phyloP scores from a whole-genome alignment of 2,113 vertebrate species.

The Elephantulus edwardii region DNA sequence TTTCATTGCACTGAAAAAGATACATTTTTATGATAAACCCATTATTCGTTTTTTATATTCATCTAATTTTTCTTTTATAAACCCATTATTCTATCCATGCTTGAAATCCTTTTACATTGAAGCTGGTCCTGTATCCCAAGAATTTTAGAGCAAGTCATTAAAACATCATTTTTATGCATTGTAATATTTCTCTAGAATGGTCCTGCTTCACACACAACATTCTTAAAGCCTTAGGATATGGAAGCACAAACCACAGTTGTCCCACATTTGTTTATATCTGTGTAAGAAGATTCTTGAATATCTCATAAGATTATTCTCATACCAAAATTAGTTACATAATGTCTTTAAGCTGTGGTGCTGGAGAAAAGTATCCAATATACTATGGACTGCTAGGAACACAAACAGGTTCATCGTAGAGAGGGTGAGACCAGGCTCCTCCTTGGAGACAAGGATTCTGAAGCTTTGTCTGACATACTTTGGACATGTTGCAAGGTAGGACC shows the following conservation, averaged over 20 bases:
- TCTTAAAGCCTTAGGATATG: conserved; percentile 73
- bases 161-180: conserved; percentile 76
- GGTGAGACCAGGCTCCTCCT: too few relatives aligned
- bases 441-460: too few relatives aligned
- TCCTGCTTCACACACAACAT: conserved; percentile 72
- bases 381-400: too few relatives aligned
- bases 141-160: conserved; percentile 74
- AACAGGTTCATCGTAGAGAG: too few relatives aligned
- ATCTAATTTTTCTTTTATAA: conserved; percentile 76
- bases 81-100: conserved; percentile 71
- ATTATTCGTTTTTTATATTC: too few relatives aligned
- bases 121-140: conserved; percentile 60
- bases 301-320: conserved; percentile 44
- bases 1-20: conserved; percentile 60
- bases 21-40: conserved; percentile 74
- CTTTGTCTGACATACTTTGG: too few relatives aligned
- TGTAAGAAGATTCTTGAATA: conserved; percentile 20
- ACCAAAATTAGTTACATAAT: conserved; percentile 53
- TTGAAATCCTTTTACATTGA: conserved; percentile 77
- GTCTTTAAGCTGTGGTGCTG: too few relatives aligned
- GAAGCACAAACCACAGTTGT: conserved; percentile 68
- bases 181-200: conserved; percentile 75
- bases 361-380: too few relatives aligned
- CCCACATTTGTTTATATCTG: conserved; percentile 64
- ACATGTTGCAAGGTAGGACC: too few relatives aligned